Conservation (phyloP, 1,140 invertebrate genomes). For the Ips typographus region DNA sequence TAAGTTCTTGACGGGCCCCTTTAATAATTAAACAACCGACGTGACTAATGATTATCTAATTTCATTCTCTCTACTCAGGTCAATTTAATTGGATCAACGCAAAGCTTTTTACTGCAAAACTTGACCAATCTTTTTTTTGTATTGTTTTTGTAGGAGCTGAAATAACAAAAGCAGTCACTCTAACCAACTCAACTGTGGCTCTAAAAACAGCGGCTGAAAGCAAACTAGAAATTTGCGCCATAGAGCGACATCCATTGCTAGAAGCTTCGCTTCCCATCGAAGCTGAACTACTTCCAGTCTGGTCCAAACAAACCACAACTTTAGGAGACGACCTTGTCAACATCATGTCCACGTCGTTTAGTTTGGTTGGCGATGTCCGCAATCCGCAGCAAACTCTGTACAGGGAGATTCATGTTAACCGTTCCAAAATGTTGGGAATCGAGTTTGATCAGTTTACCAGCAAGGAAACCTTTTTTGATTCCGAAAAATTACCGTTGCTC, state of each 20-base stretch:
- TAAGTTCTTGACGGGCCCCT: slow-evolving; percentile 41
- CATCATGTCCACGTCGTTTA: slow-evolving; percentile 77
- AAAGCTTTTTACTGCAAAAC: no score
- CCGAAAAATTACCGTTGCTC: slow-evolving; percentile 76
- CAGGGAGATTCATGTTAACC: slow-evolving; percentile 82
- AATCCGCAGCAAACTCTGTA: slow-evolving; percentile 80
- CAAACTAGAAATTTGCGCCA: slow-evolving; percentile 71
- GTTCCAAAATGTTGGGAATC: slow-evolving; percentile 78
- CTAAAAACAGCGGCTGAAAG: slow-evolving; percentile 69
- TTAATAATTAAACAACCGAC: slow-evolving; percentile 21
- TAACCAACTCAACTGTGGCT: slow-evolving; percentile 75
- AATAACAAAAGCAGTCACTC: slow-evolving; percentile 69
- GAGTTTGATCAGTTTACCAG: slow-evolving; percentile 89
- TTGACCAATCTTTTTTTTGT: no score
- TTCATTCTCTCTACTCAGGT: neutral
- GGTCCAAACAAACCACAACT: slow-evolving; percentile 75
- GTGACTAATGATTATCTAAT: slow-evolving; percentile 13
- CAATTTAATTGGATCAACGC: no score
- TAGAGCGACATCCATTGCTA: slow-evolving; percentile 81
- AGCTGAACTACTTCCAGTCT: slow-evolving; percentile 87
- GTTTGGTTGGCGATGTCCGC: slow-evolving; percentile 77
- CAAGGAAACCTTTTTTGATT: slow-evolving; percentile 86
- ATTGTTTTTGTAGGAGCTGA: slow-evolving; percentile 57
- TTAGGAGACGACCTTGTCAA: slow-evolving; percentile 75
- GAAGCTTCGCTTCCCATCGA: slow-evolving; percentile 87